These are phyloP conservation scores for Lacanobia oleracea DNA, from an alignment of 2,888 invertebrate species.

Conservation along the genomic window DNA sequence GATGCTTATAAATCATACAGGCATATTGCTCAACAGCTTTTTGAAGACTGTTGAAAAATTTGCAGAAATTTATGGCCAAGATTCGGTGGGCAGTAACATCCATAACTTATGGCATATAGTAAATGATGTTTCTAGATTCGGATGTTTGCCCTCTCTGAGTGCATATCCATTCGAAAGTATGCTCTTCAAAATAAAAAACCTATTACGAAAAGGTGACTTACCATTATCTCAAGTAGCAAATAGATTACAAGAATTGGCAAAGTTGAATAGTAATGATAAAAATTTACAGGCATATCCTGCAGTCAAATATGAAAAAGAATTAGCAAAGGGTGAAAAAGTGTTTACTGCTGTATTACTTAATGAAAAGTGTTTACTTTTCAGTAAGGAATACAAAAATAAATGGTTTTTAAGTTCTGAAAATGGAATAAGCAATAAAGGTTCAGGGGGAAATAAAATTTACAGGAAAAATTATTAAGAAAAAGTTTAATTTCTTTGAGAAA, in stretches of 20 bases:
- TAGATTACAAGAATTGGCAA: neutral
- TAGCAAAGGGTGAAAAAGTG: constrained; percentile 1
- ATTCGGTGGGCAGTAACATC: too few species aligned
- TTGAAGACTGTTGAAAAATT: too few species aligned
- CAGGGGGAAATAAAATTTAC: too few species aligned
- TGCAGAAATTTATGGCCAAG: too few species aligned
- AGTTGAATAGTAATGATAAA: too few species aligned
- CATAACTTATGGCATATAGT: neutral
- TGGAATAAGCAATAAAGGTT: too few species aligned
- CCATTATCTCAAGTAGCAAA: neutral
- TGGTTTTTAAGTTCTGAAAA: neutral
- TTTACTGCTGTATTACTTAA: neutral
- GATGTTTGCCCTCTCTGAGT: constrained; percentile 12
- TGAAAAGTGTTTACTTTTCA: neutral
- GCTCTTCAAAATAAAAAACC: constrained; percentile 5
- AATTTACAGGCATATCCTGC: too few species aligned
- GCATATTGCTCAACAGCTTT: too few species aligned
- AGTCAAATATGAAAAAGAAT: too few species aligned
- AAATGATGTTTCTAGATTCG: constrained; percentile 4
- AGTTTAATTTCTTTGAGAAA: too few species aligned
- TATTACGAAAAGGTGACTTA: constrained; percentile 9
- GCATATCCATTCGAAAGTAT: constrained; percentile 12
- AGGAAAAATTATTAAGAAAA: too few species aligned
- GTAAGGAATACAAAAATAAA: neutral
- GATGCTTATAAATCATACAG: too few species aligned